Conservation (phyloP, 2,113 vertebrate genomes). For the Echinops telfairi region DNA sequence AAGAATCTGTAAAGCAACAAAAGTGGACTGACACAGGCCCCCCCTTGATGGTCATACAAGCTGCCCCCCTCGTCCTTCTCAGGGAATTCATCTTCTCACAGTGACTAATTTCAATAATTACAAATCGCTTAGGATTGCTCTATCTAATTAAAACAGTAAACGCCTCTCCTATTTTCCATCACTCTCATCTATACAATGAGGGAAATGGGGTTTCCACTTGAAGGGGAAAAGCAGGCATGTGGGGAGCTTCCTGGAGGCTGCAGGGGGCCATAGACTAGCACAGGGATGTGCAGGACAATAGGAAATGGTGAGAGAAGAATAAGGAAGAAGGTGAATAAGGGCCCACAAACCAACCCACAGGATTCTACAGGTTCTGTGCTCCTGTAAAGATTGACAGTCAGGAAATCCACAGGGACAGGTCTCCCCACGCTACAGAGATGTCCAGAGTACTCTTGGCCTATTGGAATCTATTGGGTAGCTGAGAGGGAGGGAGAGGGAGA, state of each 20-base stretch:
- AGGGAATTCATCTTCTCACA: neutral
- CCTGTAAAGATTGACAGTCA: too few species aligned
- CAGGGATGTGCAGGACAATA: too few species aligned
- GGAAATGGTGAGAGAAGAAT: rapidly evolving
- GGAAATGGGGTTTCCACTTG: neutral
- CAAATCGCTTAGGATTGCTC: neutral
- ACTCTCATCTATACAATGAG: neutral
- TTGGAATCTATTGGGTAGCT: too few species aligned
- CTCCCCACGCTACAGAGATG: too few species aligned
- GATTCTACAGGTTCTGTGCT: too few species aligned
- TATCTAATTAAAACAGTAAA: neutral
- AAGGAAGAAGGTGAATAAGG: too few species aligned
- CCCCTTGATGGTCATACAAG: too few species aligned
- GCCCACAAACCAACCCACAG: rapidly evolving
- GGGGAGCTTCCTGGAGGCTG: neutral
- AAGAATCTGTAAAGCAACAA: too few species aligned
- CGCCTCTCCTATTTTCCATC: neutral
- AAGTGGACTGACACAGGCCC: too few species aligned
- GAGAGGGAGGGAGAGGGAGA: too few species aligned
- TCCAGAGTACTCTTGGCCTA: rapidly evolving
- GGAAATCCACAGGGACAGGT: too few species aligned
- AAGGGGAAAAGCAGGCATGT: neutral
- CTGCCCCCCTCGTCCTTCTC: neutral
- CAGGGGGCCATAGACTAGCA: rapidly evolving
- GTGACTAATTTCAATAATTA: neutral